Conservation (phyloP, 2,888 invertebrate species). For the Acleris sparsana region DNA sequence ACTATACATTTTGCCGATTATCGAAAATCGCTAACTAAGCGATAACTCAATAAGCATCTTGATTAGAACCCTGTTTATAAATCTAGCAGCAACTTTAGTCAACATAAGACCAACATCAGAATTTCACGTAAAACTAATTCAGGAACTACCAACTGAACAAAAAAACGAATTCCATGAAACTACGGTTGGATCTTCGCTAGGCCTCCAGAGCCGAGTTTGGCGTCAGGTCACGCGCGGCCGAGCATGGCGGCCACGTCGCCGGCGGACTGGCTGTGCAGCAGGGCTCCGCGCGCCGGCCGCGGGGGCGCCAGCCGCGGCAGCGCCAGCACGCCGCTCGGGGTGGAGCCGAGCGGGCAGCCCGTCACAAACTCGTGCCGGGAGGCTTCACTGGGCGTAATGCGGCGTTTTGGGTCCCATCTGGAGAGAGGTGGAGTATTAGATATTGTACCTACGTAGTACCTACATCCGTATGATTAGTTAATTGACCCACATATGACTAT, state of each 20-base stretch:
- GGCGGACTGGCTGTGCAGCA: conserved; percentile 86
- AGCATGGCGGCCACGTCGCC: conserved; percentile 86
- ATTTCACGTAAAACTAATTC: too few species aligned
- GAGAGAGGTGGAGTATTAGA: conserved; percentile 19
- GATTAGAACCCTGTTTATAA: too few species aligned
- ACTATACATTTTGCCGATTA: too few species aligned
- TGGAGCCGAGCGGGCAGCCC: conserved; percentile 71
- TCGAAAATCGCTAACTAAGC: too few species aligned
- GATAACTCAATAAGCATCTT: too few species aligned
- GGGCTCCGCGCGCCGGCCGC: conserved; percentile 62
- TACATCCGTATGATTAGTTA: too few species aligned
- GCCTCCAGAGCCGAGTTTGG: conserved; percentile 56
- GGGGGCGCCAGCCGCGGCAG: conserved; percentile 68
- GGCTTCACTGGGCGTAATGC: conserved; percentile 96
- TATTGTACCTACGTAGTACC: too few species aligned
- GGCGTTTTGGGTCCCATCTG: conserved; percentile 96
- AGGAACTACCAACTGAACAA: too few species aligned
- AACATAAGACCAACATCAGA: too few species aligned
- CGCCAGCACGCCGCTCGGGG: conserved; percentile 77
- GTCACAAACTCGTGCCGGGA: conserved; percentile 92
- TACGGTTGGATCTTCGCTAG: conserved; percentile 39
- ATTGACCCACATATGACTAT: too few species aligned
- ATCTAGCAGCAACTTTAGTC: too few species aligned
- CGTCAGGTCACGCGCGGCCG: conserved; percentile 84
- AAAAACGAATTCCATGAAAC: background rate